These are phyloP conservation scores for human (Homo sapiens) DNA, from an alignment of 2,113 vertebrate genomes.

Conservation along the genomic window DNA sequence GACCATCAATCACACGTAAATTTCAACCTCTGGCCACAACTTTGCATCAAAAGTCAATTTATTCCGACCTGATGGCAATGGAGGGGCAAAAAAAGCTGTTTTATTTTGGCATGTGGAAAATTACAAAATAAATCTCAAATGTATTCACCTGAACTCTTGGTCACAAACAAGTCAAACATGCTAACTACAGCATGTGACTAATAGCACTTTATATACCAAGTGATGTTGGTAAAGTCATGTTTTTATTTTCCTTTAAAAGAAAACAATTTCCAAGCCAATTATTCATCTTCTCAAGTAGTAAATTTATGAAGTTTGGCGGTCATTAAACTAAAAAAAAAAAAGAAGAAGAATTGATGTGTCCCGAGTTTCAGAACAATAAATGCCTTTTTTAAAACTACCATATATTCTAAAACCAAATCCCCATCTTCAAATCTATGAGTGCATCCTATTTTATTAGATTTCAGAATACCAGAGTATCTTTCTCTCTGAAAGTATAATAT, in stretches of 20 bases:
- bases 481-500: background rate
- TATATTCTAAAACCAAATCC: background rate
- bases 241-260: constrained; percentile 73
- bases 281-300: constrained; percentile 58
- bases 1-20: constrained; percentile 77
- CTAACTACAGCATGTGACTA: constrained; percentile 72
- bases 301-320: constrained; percentile 60
- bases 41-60: constrained; percentile 79
- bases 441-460: background rate
- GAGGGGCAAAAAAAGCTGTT: constrained; percentile 65
- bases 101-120: constrained; percentile 77
- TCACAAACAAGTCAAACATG: constrained; percentile 79
- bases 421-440: background rate
- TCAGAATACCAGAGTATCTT: background rate
- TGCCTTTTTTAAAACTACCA: background rate
- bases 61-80: constrained; percentile 75
- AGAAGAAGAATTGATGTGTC: background rate
- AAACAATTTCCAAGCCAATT: constrained; percentile 68
- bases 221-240: constrained; percentile 60
- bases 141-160: constrained; percentile 71
- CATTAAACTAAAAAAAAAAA: constrained; percentile 31
- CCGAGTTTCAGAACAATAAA: background rate
- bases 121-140: constrained; percentile 83
- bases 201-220: constrained; percentile 65
- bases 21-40: constrained; percentile 77